Evolutionary conservation across 2,888 invertebrate genomes (phyloP).

Genomic region (Seira sanloemensis): DNA sequence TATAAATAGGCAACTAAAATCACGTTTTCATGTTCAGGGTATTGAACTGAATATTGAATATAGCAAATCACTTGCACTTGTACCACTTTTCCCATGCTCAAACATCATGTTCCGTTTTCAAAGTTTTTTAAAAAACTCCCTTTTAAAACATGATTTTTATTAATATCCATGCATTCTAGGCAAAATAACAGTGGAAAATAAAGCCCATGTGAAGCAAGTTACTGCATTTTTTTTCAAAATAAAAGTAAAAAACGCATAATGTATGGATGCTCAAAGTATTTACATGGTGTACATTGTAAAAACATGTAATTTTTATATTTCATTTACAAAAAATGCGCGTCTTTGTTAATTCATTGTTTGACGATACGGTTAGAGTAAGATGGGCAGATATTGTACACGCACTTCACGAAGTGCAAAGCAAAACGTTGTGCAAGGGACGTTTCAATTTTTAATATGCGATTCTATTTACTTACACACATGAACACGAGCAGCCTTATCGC

Average conservation of each 20-base stretch:
- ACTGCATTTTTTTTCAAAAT: no score
- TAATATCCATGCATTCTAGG: no score
- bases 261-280: neutral
- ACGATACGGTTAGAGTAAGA: slow-evolving; percentile 54
- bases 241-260: neutral
- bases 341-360: neutral
- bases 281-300: neutral
- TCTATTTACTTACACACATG: neutral
- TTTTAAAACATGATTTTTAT: no score
- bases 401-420: neutral
- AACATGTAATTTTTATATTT: neutral
- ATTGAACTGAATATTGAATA: no score
- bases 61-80: no score
- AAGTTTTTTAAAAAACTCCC: no score
- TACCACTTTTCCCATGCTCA: no score
- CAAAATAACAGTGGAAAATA: neutral
- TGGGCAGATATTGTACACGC: slow-evolving; percentile 32
- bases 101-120: no score
- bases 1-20: no score
- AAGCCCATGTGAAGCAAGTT: neutral
- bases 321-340: neutral
- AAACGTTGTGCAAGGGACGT: slow-evolving; percentile 53
- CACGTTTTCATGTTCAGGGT: no score
- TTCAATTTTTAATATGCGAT: neutral
- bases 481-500: neutral